Conservation (phyloP, 2,888 invertebrate species). For the Minunthozetes semirufus region DNA sequence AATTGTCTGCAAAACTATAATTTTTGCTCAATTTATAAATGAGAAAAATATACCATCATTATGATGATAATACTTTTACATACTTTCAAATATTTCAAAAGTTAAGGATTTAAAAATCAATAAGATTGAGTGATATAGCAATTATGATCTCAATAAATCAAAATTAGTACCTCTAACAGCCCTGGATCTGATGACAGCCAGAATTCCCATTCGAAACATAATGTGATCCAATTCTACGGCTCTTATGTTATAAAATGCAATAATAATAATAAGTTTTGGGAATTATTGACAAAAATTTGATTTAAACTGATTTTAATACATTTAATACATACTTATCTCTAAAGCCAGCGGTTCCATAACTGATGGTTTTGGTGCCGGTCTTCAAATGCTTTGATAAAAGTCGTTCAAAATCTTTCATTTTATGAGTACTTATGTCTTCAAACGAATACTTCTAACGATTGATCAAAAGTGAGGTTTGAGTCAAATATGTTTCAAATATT, state of each 20-base stretch:
- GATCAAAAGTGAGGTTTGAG: too few relatives aligned
- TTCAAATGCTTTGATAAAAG: background rate
- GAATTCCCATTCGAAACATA: constrained; percentile 85
- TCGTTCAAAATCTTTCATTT: constrained; percentile 9
- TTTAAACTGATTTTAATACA: background rate
- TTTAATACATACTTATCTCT: constrained; percentile 48
- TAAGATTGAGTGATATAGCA: background rate
- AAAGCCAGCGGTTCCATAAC: constrained; percentile 55
- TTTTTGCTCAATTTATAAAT: too few relatives aligned
- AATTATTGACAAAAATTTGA: background rate
- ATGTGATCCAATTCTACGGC: constrained; percentile 79
- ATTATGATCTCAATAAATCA: too few relatives aligned
- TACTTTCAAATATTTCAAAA: background rate
- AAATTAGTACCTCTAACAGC: constrained; percentile 61
- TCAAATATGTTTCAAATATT: too few relatives aligned
- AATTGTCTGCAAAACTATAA: background rate
- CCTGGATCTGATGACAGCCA: constrained; percentile 81
- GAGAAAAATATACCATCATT: background rate
- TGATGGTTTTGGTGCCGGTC: constrained; percentile 36
- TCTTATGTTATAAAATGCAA: constrained; percentile 57
- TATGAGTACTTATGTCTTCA: background rate
- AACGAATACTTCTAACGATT: too few relatives aligned
- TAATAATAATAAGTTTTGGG: background rate
- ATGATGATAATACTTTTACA: too few relatives aligned
- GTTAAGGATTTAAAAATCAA: background rate